phyloP scores from a whole-genome alignment of 2,113 vertebrate genomes.

The Paraplagusia blochii region DNA sequence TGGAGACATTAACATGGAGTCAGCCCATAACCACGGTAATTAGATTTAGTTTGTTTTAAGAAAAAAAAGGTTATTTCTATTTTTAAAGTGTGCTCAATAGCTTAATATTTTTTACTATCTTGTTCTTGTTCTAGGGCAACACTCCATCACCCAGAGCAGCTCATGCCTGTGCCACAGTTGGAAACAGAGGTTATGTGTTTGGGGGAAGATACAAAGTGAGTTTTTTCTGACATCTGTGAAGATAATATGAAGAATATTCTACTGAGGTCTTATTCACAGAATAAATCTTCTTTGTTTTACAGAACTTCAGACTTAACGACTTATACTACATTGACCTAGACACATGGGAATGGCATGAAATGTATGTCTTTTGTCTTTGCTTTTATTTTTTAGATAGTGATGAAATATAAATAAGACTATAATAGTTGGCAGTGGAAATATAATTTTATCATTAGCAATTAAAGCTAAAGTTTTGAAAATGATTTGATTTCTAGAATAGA shows the following conservation, averaged over 20 bases:
- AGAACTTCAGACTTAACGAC: slow-evolving; percentile 93
- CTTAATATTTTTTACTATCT: not conserved
- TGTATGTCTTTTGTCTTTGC: slow-evolving; percentile 74
- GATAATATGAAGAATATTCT: too few species aligned
- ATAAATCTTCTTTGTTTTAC: not conserved
- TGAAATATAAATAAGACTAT: too few species aligned
- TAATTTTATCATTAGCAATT: too few species aligned
- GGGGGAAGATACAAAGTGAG: slow-evolving; percentile 91
- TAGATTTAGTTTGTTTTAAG: not conserved
- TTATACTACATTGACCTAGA: slow-evolving; percentile 91
- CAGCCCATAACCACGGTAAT: slow-evolving; percentile 88
- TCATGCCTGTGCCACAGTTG: slow-evolving; percentile 89
- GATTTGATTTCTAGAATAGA: too few species aligned
- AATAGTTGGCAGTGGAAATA: too few species aligned
- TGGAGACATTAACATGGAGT: slow-evolving; percentile 89
- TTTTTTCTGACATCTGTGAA: too few species aligned
- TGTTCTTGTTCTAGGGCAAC: slow-evolving; percentile 77
- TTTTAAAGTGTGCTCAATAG: too few species aligned
- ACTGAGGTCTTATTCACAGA: not conserved
- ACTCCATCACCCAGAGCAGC: slow-evolving; percentile 90
- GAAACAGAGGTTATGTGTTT: slow-evolving; percentile 91
- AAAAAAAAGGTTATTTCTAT: too few species aligned
- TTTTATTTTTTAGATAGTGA: not conserved
- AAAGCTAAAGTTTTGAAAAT: too few species aligned
- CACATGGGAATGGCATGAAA: slow-evolving; percentile 93